These are phyloP conservation scores for Crotalus viridis DNA, from an alignment of 2,113 vertebrate species.

Conservation along the genomic window DNA sequence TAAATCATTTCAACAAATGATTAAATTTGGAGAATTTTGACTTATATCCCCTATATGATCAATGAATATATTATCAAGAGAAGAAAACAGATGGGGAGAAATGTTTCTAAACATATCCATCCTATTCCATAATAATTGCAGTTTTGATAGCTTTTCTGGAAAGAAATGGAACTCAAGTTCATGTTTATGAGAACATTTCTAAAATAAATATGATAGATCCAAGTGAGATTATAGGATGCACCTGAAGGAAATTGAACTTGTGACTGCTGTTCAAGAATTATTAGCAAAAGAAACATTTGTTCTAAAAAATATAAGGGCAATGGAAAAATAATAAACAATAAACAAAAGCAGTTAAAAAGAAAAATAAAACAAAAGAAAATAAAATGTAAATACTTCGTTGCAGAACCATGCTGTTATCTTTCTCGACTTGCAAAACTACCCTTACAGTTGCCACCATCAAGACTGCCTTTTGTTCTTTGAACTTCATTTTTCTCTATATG, in stretches of 20 bases:
- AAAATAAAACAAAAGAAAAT: neutral
- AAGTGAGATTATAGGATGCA: neutral
- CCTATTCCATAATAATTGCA: neutral
- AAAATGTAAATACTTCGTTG: neutral
- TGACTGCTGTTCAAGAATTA: neutral
- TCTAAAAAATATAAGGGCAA: neutral
- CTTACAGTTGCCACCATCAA: neutral
- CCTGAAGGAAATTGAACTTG: neutral
- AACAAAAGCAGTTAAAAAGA: neutral
- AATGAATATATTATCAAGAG: neutral
- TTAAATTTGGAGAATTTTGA: neutral
- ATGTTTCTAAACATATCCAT: neutral
- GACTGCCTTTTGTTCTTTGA: neutral
- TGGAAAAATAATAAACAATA: neutral
- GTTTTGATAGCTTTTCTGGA: neutral
- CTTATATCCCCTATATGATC: neutral
- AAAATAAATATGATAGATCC: neutral
- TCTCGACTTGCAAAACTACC: neutral
- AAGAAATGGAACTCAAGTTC: neutral
- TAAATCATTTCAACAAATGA: conserved; percentile 6
- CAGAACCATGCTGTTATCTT: neutral
- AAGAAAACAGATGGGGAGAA: neutral
- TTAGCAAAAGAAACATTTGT: neutral
- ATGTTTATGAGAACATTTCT: neutral
- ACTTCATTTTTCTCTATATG: neutral